Evolutionary conservation across 2,888 invertebrate genomes (phyloP).

Genomic region (Agelastica alni): DNA sequence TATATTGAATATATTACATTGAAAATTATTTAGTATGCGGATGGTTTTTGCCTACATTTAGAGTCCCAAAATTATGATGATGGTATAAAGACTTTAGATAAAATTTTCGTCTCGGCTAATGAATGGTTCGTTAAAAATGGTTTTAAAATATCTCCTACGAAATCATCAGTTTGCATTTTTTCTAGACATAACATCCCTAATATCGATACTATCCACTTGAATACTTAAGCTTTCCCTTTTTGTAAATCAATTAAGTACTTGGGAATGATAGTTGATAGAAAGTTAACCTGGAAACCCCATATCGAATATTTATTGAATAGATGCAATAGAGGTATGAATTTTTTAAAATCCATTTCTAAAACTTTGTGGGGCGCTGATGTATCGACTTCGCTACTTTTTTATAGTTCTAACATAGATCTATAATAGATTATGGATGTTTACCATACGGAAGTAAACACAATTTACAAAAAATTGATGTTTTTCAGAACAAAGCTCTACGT

Average conservation of each 20-base stretch:
- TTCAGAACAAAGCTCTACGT: background rate
- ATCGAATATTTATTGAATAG: background rate
- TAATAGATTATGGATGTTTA: background rate
- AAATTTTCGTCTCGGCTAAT: too few relatives aligned
- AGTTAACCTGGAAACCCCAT: too few relatives aligned
- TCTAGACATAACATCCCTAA: background rate
- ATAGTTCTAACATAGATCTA: constrained; percentile 1
- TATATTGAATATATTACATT: background rate
- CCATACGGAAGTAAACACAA: background rate
- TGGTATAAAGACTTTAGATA: too few relatives aligned
- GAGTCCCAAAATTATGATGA: too few relatives aligned
- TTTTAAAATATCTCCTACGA: background rate
- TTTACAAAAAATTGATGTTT: background rate
- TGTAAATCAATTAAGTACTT: background rate
- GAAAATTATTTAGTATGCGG: background rate
- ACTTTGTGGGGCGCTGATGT: constrained; percentile 3
- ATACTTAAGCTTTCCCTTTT: background rate
- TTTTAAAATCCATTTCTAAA: background rate
- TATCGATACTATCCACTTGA: background rate
- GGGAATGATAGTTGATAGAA: background rate
- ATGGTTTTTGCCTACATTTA: background rate
- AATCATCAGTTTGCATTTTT: background rate
- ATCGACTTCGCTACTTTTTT: background rate
- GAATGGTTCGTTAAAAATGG: too few relatives aligned
- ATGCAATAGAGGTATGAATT: background rate